phyloP scores from a whole-genome alignment of 2,797 vertebrate genomes.

The Fratercula arctica region DNA sequence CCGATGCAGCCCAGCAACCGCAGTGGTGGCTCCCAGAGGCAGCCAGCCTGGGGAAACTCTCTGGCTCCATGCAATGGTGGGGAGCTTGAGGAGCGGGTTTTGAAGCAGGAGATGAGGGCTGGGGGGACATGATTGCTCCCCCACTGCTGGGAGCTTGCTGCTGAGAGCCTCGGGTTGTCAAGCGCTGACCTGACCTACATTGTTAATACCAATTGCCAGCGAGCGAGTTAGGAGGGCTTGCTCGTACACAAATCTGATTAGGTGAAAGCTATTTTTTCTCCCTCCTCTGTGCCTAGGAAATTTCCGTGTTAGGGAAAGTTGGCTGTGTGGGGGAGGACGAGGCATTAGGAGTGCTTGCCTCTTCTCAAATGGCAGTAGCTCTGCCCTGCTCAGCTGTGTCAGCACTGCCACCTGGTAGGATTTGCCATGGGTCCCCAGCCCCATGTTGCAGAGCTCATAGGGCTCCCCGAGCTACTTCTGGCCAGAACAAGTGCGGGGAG shows the following conservation, averaged over 20 bases:
- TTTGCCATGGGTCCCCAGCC: neutral
- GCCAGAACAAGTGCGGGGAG: rapidly evolving
- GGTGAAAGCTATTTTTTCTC: neutral
- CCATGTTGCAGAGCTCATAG: neutral
- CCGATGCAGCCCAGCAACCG: rapidly evolving
- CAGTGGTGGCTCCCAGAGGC: neutral
- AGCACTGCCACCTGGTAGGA: neutral
- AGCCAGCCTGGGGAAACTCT: neutral
- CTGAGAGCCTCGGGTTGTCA: neutral
- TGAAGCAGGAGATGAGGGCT: neutral
- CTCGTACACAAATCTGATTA: conserved; percentile 16
- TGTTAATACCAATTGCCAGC: neutral
- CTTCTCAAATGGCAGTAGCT: neutral
- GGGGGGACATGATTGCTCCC: neutral
- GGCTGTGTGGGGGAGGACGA: rapidly evolving
- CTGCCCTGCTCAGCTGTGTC: neutral
- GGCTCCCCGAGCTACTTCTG: neutral
- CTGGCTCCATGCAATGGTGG: rapidly evolving
- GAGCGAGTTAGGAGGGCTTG: neutral
- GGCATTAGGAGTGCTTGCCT: neutral
- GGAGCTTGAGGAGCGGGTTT: neutral
- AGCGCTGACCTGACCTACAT: conserved; percentile 35
- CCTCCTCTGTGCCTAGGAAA: neutral
- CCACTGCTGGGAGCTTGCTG: neutral
- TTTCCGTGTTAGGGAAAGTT: neutral